Evolutionary conservation across 2,888 invertebrate genomes (phyloP).

Genomic region (Drosophila falleni): DNA sequence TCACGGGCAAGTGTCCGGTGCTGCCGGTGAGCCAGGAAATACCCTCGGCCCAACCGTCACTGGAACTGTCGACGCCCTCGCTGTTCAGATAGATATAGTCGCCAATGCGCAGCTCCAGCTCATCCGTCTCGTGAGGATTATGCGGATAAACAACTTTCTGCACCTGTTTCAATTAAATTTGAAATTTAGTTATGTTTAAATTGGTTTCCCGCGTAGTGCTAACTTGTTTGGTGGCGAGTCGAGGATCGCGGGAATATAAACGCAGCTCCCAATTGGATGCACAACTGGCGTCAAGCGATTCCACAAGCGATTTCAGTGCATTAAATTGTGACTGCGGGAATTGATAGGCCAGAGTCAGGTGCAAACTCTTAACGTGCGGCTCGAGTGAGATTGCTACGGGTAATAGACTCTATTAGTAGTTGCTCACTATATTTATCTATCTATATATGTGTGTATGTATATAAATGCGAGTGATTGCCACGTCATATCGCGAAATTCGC

Average conservation of each 20-base stretch:
- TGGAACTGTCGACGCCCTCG: conserved; percentile 90
- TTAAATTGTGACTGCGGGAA: conserved; percentile 91
- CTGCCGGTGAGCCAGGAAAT: conserved; percentile 87
- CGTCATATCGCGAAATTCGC: conserved; percentile 16
- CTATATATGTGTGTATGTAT: neutral
- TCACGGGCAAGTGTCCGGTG: conserved; percentile 92
- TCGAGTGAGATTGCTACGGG: conserved; percentile 90
- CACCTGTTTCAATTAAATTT: conserved; percentile 86
- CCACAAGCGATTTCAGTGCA: conserved; percentile 90
- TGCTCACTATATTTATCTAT: neutral
- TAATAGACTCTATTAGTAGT: conserved; percentile 57
- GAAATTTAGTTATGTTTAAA: too few species aligned
- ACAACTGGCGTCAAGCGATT: conserved; percentile 89
- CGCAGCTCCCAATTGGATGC: conserved; percentile 93
- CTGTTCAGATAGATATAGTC: conserved; percentile 94
- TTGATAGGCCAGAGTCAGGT: conserved; percentile 95
- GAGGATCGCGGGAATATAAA: conserved; percentile 93
- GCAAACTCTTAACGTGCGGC: conserved; percentile 93
- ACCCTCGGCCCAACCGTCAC: conserved; percentile 95
- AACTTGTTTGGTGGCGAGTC: conserved; percentile 90
- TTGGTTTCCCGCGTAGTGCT: conserved; percentile 31
- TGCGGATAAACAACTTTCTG: conserved; percentile 93
- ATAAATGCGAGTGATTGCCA: conserved; percentile 3
- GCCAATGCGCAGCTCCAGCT: conserved; percentile 93
- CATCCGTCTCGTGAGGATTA: conserved; percentile 91